These are phyloP conservation scores for Crotophaga sulcirostris DNA, from an alignment of 2,113 vertebrate species.

Conservation along the genomic window DNA sequence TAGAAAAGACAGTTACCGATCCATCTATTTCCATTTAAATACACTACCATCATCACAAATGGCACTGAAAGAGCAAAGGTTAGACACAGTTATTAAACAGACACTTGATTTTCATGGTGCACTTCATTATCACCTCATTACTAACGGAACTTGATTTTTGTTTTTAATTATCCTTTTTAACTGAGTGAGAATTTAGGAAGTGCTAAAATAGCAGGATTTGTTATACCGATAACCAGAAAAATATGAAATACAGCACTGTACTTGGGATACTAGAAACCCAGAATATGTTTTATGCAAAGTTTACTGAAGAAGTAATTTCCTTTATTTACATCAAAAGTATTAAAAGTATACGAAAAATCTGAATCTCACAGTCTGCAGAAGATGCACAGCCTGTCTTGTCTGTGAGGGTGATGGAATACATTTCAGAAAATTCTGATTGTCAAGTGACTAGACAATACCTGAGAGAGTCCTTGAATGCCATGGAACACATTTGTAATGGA, in stretches of 20 bases:
- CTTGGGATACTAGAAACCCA: not conserved
- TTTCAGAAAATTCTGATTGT: not conserved
- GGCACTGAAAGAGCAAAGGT: not conserved
- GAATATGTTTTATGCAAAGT: not conserved
- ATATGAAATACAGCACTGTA: not conserved
- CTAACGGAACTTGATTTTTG: not conserved
- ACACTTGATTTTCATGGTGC: not conserved
- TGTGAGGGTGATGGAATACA: not conserved
- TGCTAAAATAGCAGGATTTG: not conserved
- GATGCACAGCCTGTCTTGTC: not conserved
- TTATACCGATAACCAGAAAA: not conserved
- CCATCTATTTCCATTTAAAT: not conserved
- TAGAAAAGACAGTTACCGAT: not conserved
- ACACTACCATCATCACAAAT: not conserved
- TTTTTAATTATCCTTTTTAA: not conserved
- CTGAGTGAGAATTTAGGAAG: not conserved
- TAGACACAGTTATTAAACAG: not conserved
- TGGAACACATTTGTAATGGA: not conserved
- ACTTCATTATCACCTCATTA: not conserved
- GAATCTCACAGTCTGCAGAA: not conserved
- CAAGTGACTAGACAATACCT: not conserved
- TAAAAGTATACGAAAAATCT: not conserved
- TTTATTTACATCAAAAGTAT: not conserved
- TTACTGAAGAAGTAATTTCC: not conserved
- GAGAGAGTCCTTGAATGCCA: not conserved